phyloP scores from a whole-genome alignment of 2,888 invertebrate species.

The Agrenia bidenticulata region DNA sequence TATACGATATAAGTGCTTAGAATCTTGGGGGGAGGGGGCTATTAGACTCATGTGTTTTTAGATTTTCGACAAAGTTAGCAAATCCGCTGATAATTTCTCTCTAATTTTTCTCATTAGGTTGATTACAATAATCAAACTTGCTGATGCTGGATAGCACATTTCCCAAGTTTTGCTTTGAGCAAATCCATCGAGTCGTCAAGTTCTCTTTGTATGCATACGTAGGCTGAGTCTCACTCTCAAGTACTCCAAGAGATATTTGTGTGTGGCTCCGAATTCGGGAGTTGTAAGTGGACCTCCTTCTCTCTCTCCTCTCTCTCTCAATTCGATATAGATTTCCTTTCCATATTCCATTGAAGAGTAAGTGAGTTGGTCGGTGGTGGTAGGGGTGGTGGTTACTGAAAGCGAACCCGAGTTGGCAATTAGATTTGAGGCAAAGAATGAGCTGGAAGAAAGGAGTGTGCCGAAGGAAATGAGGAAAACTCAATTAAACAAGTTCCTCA shows the following conservation, averaged over 20 bases:
- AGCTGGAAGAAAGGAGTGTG: conserved; percentile 13
- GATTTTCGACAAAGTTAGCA: not conserved
- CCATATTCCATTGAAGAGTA: not conserved
- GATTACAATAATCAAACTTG: not conserved
- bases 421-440: conserved; percentile 15
- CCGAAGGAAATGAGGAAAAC: conserved; percentile 44
- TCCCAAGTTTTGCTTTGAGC: not conserved
- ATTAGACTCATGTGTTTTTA: too few species aligned
- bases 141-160: not conserved
- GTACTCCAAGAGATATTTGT: too few species aligned
- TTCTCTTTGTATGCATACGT: too few species aligned
- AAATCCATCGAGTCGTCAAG: not conserved
- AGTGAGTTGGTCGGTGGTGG: not conserved
- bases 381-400: not conserved
- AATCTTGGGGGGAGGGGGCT: too few species aligned
- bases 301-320: not conserved
- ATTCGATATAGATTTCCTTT: not conserved
- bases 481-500: conserved; percentile 45
- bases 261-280: too few species aligned
- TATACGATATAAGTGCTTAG: too few species aligned
- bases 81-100: conserved; percentile 19
- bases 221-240: too few species aligned
- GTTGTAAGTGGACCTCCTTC: not conserved
- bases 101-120: conserved; percentile 21
- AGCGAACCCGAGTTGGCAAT: conserved; percentile 19